Conservation (phyloP, 2,888 invertebrate species). For the Ischnus inquisitorius region DNA sequence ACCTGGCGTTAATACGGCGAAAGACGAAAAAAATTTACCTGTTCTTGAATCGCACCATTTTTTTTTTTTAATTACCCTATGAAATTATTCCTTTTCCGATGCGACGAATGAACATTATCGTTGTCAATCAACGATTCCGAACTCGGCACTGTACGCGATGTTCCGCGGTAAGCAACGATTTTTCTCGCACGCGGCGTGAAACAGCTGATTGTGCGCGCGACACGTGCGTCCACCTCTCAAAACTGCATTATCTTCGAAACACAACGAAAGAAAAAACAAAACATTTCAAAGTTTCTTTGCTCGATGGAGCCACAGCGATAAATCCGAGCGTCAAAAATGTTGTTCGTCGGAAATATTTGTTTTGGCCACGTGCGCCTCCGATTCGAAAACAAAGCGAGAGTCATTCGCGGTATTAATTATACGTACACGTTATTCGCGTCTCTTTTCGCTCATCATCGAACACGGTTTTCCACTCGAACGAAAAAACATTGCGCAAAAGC, state of each 20-base stretch:
- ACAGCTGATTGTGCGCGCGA: slow-evolving; percentile 4
- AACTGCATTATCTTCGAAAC: neutral
- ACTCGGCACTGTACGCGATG: neutral
- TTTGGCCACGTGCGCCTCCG: neutral
- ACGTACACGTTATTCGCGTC: neutral
- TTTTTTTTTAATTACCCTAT: slow-evolving; percentile 61
- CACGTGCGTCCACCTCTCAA: slow-evolving; percentile 9
- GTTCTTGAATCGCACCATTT: slow-evolving; percentile 90
- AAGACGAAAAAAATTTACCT: slow-evolving; percentile 85
- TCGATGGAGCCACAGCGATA: neutral
- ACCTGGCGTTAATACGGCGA: neutral
- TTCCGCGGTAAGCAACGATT: neutral
- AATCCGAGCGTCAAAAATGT: neutral
- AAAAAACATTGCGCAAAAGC: too few relatives aligned
- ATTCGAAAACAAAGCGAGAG: neutral
- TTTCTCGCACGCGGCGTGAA: neutral
- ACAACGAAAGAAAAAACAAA: neutral
- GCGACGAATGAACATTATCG: neutral
- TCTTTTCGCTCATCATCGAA: neutral
- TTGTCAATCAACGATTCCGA: neutral
- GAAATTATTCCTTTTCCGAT: neutral
- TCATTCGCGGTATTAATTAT: neutral
- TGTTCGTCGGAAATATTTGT: neutral
- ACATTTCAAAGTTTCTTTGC: neutral
- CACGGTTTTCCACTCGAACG: neutral